Percentiles rank a stretch among this genome's conserved stretches.
These are phyloP conservation scores for Notodonta ziczac DNA, from an alignment of 2,888 invertebrate species.

Conservation along the genomic window DNA sequence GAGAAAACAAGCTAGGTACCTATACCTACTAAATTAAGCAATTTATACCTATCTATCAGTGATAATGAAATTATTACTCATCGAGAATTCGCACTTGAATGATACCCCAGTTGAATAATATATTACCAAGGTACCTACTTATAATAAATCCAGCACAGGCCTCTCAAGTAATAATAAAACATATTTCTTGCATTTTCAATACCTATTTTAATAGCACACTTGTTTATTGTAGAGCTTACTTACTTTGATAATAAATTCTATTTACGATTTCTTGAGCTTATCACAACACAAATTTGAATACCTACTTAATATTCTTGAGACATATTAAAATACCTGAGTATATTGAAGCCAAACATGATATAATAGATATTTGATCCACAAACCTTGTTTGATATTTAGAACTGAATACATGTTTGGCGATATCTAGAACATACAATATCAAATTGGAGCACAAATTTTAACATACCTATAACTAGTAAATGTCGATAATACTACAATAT, in stretches of 20 bases:
- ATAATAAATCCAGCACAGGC: background rate
- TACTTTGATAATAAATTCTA: background rate
- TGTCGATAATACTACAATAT: too few species aligned
- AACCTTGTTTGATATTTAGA: too few species aligned
- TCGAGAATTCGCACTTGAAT: background rate
- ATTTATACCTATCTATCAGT: background rate
- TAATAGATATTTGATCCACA: too few species aligned
- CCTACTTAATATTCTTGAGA: too few species aligned
- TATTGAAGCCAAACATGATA: too few species aligned
- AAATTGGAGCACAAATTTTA: too few species aligned
- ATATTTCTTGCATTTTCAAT: background rate
- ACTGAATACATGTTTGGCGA: too few species aligned
- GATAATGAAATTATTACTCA: background rate
- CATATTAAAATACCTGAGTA: too few species aligned
- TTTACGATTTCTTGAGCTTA: background rate
- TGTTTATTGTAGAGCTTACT: background rate
- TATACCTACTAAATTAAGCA: background rate
- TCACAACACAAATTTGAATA: constrained; percentile 5
- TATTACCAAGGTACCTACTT: too few species aligned
- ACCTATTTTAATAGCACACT: background rate
- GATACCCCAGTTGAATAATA: too few species aligned
- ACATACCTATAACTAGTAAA: too few species aligned
- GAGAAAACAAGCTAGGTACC: background rate
- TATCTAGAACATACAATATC: too few species aligned
- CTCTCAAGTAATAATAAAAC: background rate